A percentile compares a stretch with the other conserved stretches of the same genome.
Conservation (phyloP, 2,888 invertebrate genomes). For the Pachydiplax longipennis region DNA sequence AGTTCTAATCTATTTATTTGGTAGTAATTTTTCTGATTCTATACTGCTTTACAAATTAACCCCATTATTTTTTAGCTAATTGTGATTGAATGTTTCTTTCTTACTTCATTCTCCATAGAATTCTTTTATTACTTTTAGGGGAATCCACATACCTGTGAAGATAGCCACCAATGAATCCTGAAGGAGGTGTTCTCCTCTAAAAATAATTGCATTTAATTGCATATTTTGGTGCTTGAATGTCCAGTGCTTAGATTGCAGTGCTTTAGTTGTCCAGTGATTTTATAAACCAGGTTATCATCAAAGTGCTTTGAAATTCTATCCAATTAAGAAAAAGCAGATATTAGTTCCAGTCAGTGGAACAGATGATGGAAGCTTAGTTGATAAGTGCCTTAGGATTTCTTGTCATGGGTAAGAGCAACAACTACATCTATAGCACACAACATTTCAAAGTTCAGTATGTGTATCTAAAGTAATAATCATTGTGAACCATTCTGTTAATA, state of each 20-base stretch:
- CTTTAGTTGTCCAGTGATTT: constrained; percentile 35
- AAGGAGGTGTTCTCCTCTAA: background rate
- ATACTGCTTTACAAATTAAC: background rate
- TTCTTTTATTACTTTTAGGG: constrained; percentile 10
- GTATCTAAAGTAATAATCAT: background rate
- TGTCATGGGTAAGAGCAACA: constrained; percentile 33
- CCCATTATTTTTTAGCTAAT: background rate
- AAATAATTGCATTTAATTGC: constrained; percentile 19
- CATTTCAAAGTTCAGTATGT: background rate
- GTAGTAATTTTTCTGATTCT: no score
- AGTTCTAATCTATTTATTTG: no score
- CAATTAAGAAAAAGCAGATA: background rate
- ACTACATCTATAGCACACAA: background rate
- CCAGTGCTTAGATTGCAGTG: constrained; percentile 19
- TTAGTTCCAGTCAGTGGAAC: constrained; percentile 10
- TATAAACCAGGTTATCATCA: background rate
- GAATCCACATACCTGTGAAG: constrained; percentile 30
- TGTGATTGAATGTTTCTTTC: background rate
- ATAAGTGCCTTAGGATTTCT: constrained; percentile 36
- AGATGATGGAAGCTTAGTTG: background rate
- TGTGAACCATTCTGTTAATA: background rate
- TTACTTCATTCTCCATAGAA: background rate
- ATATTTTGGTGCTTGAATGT: constrained; percentile 40
- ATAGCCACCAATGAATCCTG: constrained; percentile 5
- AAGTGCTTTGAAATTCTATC: background rate